Base-by-base conservation (phyloP, 1,140 invertebrate genomes). In the Paramacrobiotus metropolitanus region DNA sequence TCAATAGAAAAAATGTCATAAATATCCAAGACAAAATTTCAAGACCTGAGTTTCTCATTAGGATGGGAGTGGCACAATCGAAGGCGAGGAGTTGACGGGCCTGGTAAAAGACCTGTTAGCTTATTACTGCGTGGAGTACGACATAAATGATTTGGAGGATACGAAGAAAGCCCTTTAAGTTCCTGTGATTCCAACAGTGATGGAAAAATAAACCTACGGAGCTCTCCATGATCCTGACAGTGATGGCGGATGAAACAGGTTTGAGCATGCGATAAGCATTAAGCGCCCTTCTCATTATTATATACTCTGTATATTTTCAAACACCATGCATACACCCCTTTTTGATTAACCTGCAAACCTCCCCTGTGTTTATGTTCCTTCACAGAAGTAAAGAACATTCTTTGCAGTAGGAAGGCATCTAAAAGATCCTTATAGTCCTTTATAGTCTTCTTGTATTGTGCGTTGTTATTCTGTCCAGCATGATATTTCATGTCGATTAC, bases 321-420 rank as follows among this genome's bases (percentile, higher is more conserved):
- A n/a, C n/a, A n/a, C n/a, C n/a, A n/a, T n/a, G n/a, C n/a, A n/a
- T n/a, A n/a, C n/a, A n/a, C n/a, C n/a, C n/a, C n/a, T n/a, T n/a
- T n/a, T n/a, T n/a, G n/a, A n/a, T n/a, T n/a, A n/a, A n/a, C n/a
- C n/a, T 24, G 4, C 15, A 55, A 55, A 15, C 48, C 48, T 24
- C 15, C 24, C 48, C 48, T 55, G 4, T 55, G 15, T 55, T 55
- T 55, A 9, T 55, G 4, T 55, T 24, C 48, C 24, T 55, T 55
- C 48, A 24, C 48, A 55, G 48, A 55, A 55, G 48, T 55, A 20
- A 55, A 55, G 48, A 15, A 55, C 24, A 15, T 55, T 55, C 48
- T 55, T 55, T 55, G 48, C 48, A 55, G 48, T 55, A 55, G 48
- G 48, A 55, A 55, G 48, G 24, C 48, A 55, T 55, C 48, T 55